Evolutionary conservation across 1,140 invertebrate species (phyloP).

Genomic region (Drosophila triauraria): DNA sequence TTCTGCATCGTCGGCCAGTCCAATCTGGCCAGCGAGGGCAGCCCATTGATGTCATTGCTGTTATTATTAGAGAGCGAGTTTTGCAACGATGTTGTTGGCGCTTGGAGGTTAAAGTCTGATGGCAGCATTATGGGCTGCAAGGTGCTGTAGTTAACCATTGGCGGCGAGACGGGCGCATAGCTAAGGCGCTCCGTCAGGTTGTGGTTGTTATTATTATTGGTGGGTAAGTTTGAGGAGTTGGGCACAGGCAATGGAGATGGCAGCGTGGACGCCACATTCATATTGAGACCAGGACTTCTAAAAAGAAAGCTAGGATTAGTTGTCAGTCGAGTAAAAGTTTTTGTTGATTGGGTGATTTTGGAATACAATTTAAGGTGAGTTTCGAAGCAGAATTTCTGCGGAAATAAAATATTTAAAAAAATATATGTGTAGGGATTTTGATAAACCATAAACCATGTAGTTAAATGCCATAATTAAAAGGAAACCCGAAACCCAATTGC

Average conservation of each 20-base stretch:
- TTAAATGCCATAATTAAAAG: background rate
- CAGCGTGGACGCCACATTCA: conserved; percentile 34
- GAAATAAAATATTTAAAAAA: background rate
- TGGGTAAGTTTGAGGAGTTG: conserved; percentile 56
- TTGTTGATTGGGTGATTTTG: conserved; percentile 8
- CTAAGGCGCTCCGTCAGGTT: conserved; percentile 44
- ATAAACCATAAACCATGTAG: background rate
- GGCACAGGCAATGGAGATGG: conserved; percentile 43
- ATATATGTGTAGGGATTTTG: background rate
- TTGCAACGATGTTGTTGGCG: conserved; percentile 45
- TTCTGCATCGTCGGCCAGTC: conserved; percentile 55
- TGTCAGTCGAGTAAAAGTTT: no score
- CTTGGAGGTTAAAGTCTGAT: conserved; percentile 62
- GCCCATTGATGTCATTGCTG: conserved; percentile 22
- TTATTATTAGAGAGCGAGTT: conserved; percentile 32
- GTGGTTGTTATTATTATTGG: conserved; percentile 48
- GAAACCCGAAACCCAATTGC: conserved; percentile 8
- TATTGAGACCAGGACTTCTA: conserved; percentile 56
- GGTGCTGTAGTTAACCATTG: conserved; percentile 61
- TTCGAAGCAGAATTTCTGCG: background rate
- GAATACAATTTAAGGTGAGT: conserved; percentile 9
- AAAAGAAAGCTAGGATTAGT: conserved; percentile 38
- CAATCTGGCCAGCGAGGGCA: conserved; percentile 46
- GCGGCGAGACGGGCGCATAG: conserved; percentile 59
- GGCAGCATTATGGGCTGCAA: conserved; percentile 63